A percentile compares a stretch with the other conserved stretches of the same genome.
Evolutionary conservation across 1,140 invertebrate genomes (phyloP).

Genomic region (Drosophila setifemur): DNA sequence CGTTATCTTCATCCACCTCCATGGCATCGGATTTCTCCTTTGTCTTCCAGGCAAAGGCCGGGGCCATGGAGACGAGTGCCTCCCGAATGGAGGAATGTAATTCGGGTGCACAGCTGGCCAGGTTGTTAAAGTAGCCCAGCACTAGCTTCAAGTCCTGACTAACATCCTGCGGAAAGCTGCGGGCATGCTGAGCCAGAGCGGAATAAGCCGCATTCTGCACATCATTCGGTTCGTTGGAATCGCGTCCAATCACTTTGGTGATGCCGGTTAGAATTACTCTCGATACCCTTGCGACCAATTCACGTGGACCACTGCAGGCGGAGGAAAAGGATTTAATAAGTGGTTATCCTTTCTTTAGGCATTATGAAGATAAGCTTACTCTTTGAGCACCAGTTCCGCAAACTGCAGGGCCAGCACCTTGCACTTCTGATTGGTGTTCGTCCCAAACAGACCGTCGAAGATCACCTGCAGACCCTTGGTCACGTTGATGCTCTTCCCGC

Average conservation of each 20-base stretch:
- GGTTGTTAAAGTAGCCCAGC: constrained; percentile 83
- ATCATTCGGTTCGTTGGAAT: constrained; percentile 82
- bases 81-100: constrained; percentile 88
- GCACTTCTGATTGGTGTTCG: constrained; percentile 91
- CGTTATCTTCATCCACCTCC: constrained; percentile 41
- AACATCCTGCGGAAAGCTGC: constrained; percentile 87
- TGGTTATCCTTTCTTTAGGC: no score
- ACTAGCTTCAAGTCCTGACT: constrained; percentile 84
- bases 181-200: constrained; percentile 84
- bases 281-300: constrained; percentile 85
- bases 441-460: constrained; percentile 93
- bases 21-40: constrained; percentile 66
- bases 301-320: constrained; percentile 85
- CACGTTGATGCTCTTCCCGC: constrained; percentile 90
- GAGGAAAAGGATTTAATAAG: background rate
- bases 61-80: constrained; percentile 87
- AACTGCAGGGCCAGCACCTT: constrained; percentile 92
- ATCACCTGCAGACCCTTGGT: constrained; percentile 92
- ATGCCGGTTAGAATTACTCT: constrained; percentile 88
- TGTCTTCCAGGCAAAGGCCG: constrained; percentile 85
- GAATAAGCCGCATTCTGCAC: constrained; percentile 78
- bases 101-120: constrained; percentile 84
- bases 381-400: constrained; percentile 90
- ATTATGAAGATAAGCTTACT: constrained; percentile 84
- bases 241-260: constrained; percentile 87